Evolutionary conservation across 2,888 invertebrate species (phyloP).

Genomic region (Drosophila austrosaltans): DNA sequence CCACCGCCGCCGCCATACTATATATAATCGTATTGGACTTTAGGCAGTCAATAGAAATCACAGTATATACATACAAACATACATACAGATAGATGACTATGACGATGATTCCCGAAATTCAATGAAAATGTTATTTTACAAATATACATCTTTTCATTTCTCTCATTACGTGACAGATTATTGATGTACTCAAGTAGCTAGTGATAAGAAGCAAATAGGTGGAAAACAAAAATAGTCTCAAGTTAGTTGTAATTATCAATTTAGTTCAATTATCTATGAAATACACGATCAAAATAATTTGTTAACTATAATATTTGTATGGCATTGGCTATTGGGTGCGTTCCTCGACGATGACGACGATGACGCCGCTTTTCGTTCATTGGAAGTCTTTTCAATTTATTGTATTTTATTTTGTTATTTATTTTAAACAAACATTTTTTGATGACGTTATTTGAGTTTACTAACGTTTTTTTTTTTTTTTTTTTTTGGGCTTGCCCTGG

Average conservation of each 20-base stretch:
- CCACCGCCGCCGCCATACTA: neutral
- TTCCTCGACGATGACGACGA: constrained; percentile 47
- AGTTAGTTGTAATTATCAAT: constrained; percentile 1
- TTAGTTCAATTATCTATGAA: constrained; percentile 30
- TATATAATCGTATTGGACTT: constrained; percentile 3
- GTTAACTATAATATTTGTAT: constrained; percentile 29
- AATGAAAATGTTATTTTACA: neutral
- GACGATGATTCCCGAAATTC: neutral
- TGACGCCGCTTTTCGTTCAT: constrained; percentile 38
- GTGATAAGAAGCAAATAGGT: neutral
- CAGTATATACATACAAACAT: neutral
- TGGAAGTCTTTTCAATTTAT: constrained; percentile 57
- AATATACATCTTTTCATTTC: neutral
- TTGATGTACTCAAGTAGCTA: constrained; percentile 2
- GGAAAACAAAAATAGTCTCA: neutral
- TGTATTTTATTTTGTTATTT: constrained; percentile 45
- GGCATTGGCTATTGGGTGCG: constrained; percentile 43
- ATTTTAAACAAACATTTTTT: constrained; percentile 55
- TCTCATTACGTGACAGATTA: constrained; percentile 12
- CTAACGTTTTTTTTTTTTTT: constrained; percentile 38
- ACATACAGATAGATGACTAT: neutral
- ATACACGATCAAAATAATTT: constrained; percentile 26
- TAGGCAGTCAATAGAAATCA: constrained; percentile 1
- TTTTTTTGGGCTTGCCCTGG: constrained; percentile 58
- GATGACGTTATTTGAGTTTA: constrained; percentile 56